Evolutionary conservation across 2,113 vertebrate species (phyloP), one percentile per base, ranked within the genome.

Genomic region (Lophochroa leadbeateri): DNA sequence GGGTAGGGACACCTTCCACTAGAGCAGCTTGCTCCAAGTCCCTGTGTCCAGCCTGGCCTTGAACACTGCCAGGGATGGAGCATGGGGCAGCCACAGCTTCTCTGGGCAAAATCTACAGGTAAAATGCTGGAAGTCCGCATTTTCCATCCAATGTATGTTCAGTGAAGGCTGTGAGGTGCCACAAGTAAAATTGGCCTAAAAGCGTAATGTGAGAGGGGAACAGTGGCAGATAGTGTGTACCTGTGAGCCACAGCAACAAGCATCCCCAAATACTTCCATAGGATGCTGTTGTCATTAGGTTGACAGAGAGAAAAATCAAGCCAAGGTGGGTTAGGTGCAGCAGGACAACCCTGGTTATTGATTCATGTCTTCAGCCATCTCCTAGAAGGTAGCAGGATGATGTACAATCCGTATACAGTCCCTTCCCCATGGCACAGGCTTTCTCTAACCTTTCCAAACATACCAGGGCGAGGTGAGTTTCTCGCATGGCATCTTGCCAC

Each of bases 381-480:
- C 57, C 35, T 18, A 28, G 27, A 71, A 90, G 82, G 91, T 71
- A 88, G 33, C 15, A 7, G 83, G 61, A 39, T 95, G 83, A 91
- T 91, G 92, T 69, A 86, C 0, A 39, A 49, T 6, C 11, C 11
- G 1, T 46, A 7, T 33, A 3, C 10, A 7, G 86, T 44, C 75
- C 71, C 6, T 74, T 94, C 77, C 72, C 83, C 1, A 0, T 64
- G 77, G 89, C 95, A 85, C 47, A 13, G 72, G 17, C 69, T 64
- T 52, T 57, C 86, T 43, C 0, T 43, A 72, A 94, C 88, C 79
- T 90, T 68, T 92, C 88, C 92, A 86, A 82, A 69, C 90, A 52
- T 13, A 78, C 72, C 72, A 86, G 79, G 88, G 55, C 37, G 82
- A 96, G 90, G 90, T 82, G 92, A 90, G 92, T 92, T 94, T 77